phyloP scores from a whole-genome alignment of 64 coral and sea anemone genomes.

The Pocillopora damicornis region DNA sequence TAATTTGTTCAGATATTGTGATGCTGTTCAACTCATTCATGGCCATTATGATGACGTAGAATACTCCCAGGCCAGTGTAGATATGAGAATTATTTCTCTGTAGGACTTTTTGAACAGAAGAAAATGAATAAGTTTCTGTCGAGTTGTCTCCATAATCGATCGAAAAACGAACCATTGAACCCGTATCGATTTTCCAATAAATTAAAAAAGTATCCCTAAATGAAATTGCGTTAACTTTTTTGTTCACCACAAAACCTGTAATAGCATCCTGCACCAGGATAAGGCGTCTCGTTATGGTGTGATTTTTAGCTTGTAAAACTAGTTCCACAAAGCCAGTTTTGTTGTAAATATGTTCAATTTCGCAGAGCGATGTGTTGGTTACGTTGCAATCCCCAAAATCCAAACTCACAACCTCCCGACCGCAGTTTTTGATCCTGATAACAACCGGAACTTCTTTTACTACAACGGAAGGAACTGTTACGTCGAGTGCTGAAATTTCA shows the following conservation, averaged over 20 bases:
- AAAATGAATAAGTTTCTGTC: neutral
- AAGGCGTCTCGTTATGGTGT: conserved; percentile 1
- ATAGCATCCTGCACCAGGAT: conserved; percentile 36
- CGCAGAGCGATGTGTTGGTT: conserved; percentile 20
- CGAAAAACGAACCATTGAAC: conserved; percentile 25
- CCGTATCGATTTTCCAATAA: conserved; percentile 34
- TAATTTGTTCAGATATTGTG: neutral
- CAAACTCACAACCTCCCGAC: conserved; percentile 1
- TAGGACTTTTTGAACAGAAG: neutral
- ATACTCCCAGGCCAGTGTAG: conserved; percentile 25
- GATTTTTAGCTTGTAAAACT: conserved; percentile 2
- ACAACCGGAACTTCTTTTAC: neutral
- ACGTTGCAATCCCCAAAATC: conserved; percentile 54
- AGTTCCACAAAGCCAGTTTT: conserved; percentile 50
- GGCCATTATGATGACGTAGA: neutral
- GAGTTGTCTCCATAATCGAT: conserved; percentile 47
- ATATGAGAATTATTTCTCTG: conserved; percentile 2
- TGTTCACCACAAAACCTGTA: neutral
- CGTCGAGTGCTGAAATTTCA: neutral
- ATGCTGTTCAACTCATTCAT: conserved; percentile 35
- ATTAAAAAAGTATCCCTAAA: conserved; percentile 13
- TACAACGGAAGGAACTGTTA: neutral
- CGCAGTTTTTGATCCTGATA: conserved; percentile 21
- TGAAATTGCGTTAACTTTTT: neutral
- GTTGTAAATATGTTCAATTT: conserved; percentile 41